Evolutionary conservation across 1,140 invertebrate species (phyloP).

Genomic region (Battus philenor): DNA sequence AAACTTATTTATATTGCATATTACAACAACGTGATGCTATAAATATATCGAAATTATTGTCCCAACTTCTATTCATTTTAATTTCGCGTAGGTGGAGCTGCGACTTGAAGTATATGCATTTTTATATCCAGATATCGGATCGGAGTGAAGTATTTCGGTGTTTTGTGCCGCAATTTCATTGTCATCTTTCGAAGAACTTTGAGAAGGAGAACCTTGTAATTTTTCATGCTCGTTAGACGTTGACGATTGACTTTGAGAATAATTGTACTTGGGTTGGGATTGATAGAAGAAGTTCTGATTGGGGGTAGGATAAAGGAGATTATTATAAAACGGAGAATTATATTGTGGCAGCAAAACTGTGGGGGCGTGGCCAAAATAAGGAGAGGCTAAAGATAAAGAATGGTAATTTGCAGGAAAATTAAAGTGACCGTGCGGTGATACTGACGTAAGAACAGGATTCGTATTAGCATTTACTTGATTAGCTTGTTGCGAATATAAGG

Average conservation of each 20-base stretch:
- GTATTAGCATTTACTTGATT: slow-evolving; percentile 31
- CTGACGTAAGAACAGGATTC: slow-evolving; percentile 17
- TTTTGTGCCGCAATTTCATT: slow-evolving; percentile 39
- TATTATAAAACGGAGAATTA: slow-evolving; percentile 51
- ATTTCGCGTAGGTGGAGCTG: slow-evolving; percentile 31
- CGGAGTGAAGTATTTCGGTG: slow-evolving; percentile 43
- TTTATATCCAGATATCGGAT: slow-evolving; percentile 43
- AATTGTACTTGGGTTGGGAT: slow-evolving; percentile 56
- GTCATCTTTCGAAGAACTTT: slow-evolving; percentile 42
- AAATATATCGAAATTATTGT: too few species aligned
- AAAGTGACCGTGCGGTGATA: slow-evolving; percentile 36
- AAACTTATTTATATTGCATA: too few species aligned
- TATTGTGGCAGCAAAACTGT: slow-evolving; percentile 50
- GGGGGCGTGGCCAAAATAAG: slow-evolving; percentile 49
- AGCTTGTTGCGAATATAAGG: slow-evolving; percentile 33
- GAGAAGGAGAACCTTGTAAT: slow-evolving; percentile 29
- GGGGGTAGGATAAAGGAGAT: slow-evolving; percentile 46
- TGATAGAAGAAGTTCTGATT: slow-evolving; percentile 63
- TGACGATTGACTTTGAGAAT: slow-evolving; percentile 34
- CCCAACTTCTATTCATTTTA: slow-evolving; percentile 30
- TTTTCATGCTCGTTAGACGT: slow-evolving; percentile 54
- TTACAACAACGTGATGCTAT: too few species aligned
- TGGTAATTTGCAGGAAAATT: slow-evolving; percentile 43
- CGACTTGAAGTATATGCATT: slow-evolving; percentile 33
- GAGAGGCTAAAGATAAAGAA: slow-evolving; percentile 30